A percentile compares a stretch with the other conserved stretches of the same genome.
Evolutionary conservation across 2,888 invertebrate species (phyloP).

Genomic region (Megamerina dolium): DNA sequence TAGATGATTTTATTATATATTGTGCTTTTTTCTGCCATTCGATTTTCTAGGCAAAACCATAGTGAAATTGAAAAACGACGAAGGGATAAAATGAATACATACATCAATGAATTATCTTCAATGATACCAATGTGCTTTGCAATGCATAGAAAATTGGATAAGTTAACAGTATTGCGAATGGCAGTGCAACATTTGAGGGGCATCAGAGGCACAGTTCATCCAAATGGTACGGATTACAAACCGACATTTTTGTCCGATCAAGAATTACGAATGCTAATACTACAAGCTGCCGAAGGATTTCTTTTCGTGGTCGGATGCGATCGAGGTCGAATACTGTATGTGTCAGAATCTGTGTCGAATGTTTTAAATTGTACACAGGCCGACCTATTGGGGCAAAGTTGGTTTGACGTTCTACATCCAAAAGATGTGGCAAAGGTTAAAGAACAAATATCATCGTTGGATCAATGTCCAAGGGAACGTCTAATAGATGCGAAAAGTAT

Average conservation of each 20-base stretch:
- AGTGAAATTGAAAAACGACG: constrained; percentile 93
- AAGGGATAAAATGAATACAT: constrained; percentile 94
- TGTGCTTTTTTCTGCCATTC: too few species aligned
- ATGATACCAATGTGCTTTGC: constrained; percentile 94
- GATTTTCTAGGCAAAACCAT: constrained; percentile 73
- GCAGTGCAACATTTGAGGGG: constrained; percentile 88
- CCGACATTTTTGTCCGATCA: constrained; percentile 79
- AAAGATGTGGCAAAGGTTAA: constrained; percentile 93
- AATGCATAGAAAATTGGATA: constrained; percentile 88
- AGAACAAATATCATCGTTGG: constrained; percentile 86
- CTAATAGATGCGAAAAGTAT: constrained; percentile 92
- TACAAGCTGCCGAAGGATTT: constrained; percentile 84
- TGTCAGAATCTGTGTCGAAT: constrained; percentile 79
- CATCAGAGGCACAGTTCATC: constrained; percentile 64
- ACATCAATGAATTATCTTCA: constrained; percentile 80
- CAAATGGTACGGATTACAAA: constrained; percentile 70
- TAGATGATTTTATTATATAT: too few species aligned
- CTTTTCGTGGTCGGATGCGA: constrained; percentile 91
- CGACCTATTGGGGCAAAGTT: constrained; percentile 84
- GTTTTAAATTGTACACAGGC: constrained; percentile 77
- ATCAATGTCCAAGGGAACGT: constrained; percentile 79
- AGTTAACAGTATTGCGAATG: constrained; percentile 84
- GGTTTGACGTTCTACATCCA: constrained; percentile 91
- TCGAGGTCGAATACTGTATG: constrained; percentile 81
- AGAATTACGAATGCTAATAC: constrained; percentile 77